These are phyloP conservation scores for Thera obeliscata DNA, from an alignment of 2,888 invertebrate species.

Conservation along the genomic window DNA sequence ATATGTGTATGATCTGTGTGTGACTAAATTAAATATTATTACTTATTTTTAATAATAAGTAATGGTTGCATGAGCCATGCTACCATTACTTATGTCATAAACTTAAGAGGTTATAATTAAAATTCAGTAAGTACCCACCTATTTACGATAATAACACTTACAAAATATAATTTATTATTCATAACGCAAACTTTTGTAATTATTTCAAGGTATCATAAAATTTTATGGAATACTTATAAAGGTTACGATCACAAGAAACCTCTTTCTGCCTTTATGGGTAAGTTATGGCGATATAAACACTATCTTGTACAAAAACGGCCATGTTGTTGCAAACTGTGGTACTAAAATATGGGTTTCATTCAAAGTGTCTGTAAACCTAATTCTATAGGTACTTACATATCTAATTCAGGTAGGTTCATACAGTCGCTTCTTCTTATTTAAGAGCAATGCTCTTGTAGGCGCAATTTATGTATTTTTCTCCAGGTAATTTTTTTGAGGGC, in stretches of 20 bases:
- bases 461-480: no score
- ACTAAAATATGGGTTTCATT: conserved; percentile 6
- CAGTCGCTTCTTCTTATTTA: no score
- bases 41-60: no score
- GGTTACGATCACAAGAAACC: conserved; percentile 27
- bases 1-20: no score
- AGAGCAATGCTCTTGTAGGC: no score
- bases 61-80: not conserved
- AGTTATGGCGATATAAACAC: conserved; percentile 39
- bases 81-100: conserved; percentile 6
- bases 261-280: conserved; percentile 29
- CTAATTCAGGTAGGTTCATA: no score
- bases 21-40: not conserved
- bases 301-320: conserved; percentile 28
- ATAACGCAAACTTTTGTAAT: conserved; percentile 24
- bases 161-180: conserved; percentile 21
- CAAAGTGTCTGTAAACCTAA: conserved; percentile 6
- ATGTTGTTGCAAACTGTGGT: conserved; percentile 12
- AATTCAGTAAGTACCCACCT: conserved; percentile 1
- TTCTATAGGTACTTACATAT: not conserved
- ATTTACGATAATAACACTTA: conserved; percentile 2
- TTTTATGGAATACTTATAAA: conserved; percentile 32
- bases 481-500: no score
- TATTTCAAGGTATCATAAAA: conserved; percentile 28
- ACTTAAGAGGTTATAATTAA: conserved; percentile 9